Evolutionary conservation across 1,140 invertebrate species (phyloP), one percentile per base, ranked within the genome.

Genomic region (Galleria mellonella): DNA sequence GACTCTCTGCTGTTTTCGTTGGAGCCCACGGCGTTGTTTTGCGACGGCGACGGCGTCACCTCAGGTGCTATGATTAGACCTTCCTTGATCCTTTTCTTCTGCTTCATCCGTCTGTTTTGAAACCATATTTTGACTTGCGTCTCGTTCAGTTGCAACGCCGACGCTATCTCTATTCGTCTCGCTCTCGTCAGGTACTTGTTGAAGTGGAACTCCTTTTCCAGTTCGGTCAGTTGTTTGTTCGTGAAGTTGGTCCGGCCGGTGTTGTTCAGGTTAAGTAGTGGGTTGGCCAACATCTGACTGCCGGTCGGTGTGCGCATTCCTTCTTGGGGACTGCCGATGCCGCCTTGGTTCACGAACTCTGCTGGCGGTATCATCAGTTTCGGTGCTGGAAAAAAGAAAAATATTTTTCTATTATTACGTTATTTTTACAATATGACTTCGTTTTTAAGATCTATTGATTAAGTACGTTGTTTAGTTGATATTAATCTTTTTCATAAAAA

Each of bases 141-240:
- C 77, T 99, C 98, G 81, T 99, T 99, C 3, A 99, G 90, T 72
- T 97, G 95, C 10, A 99, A 87, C 1, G 96, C 93, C 0, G 96
- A 95, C 0, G 98, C 98, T 55, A 99, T 99, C 86, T 99, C 98
- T 62, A 99, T 98, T 55, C 98, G 89, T 58, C 98, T 87, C 5
- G 97, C 97, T 54, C 98, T 88, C 1, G 97, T 99, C 63, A 99
- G 90, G 88, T 99, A 99, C 87, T 98, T 98, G 88, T 99, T 99
- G 86, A 98, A 99, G 86, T 99, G 97, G 85, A 99, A 99, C 86
- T 99, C 98, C 79, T 99, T 99, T 78, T 99, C 98, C 55, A 99
- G 88, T 86, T 99, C 98, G 0, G 97, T 99, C 37, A 99, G 90
- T 81, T 99, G 98, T 85, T 99, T 99, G 76, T 98, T 99, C 40